Evolutionary conservation across 2,113 vertebrate species (phyloP).

Genomic region (Notothenia coriiceps): DNA sequence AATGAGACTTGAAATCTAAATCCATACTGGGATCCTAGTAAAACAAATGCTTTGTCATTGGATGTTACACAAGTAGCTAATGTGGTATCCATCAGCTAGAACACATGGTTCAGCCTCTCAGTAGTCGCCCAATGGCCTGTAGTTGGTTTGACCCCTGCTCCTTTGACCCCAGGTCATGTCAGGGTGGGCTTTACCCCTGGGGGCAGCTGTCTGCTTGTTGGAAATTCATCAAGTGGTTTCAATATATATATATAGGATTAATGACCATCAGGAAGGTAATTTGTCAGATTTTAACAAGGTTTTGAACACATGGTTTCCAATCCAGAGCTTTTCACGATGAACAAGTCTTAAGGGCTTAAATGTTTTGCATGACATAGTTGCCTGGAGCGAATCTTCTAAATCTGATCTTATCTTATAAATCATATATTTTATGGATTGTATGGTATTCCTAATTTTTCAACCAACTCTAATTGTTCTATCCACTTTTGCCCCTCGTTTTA

Average conservation of each 20-base stretch:
- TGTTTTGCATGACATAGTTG: background rate
- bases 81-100: constrained; percentile 27
- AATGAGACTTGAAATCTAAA: constrained; percentile 14
- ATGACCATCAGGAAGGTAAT: background rate
- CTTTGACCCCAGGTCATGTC: constrained; percentile 56
- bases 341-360: background rate
- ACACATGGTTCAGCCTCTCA: constrained; percentile 17
- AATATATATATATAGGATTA: background rate
- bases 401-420: too few species aligned
- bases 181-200: constrained; percentile 21
- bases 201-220: constrained; percentile 22
- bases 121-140: constrained; percentile 32
- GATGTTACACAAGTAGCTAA: constrained; percentile 18
- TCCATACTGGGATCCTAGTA: background rate
- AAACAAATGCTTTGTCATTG: constrained; percentile 24
- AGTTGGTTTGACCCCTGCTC: constrained; percentile 61
- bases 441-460: background rate
- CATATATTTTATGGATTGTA: background rate
- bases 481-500: too few species aligned
- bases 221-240: constrained; percentile 24
- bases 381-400: too few species aligned
- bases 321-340: background rate
- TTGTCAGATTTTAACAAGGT: constrained; percentile 10
- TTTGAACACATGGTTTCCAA: constrained; percentile 4
- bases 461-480: background rate